Evolutionary conservation across 2,113 vertebrate species (phyloP), one percentile per base, ranked within the genome.

Genomic region (Clarias magur): DNA sequence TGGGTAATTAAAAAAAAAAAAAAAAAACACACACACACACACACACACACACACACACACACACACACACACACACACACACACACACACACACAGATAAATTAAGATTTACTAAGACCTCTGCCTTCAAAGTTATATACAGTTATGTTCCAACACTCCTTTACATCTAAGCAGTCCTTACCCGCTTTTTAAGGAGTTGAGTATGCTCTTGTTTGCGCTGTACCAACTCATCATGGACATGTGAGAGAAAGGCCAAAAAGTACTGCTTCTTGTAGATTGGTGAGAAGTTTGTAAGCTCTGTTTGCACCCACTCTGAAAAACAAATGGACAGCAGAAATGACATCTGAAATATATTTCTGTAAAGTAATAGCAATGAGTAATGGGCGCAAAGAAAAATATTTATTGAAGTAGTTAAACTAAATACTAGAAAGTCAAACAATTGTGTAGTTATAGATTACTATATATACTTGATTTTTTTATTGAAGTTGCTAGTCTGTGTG

Each of bases 181-280:
- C 98, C 96, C 91, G 96, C 85, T 94, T 96, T 89, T 95, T 95
- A 87, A 98, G 94, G 92, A 98, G 93, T 3, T 92, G 94, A 2
- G 95, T 96, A 21, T 93, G 94, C 25, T 90, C 89, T 56, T 95
- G 90, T 57, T 93, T 93, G 25, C 95, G 94, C 87, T 96, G 96
- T 59, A 97, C 95, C 89, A 98, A 94, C 4, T 98, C 96, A 59
- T 95, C 95, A 80, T 96, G 96, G 1, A 97, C 86, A 0, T 97
- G 92, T 65, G 91, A 92, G 92, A 97, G 96, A 75, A 95, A 96
- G 34, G 96, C 95, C 94, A 97, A 94, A 0, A 92, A 90, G 0
- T 96, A 96, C 90, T 99, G 98, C 38, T 94, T 95, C 68, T 88
- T 95, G 92, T 98, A 99, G 91, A 95, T 95, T 0, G 95, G 94